Conservation (phyloP, 2,797 vertebrate genomes). For the Gastrophryne carolinensis region DNA sequence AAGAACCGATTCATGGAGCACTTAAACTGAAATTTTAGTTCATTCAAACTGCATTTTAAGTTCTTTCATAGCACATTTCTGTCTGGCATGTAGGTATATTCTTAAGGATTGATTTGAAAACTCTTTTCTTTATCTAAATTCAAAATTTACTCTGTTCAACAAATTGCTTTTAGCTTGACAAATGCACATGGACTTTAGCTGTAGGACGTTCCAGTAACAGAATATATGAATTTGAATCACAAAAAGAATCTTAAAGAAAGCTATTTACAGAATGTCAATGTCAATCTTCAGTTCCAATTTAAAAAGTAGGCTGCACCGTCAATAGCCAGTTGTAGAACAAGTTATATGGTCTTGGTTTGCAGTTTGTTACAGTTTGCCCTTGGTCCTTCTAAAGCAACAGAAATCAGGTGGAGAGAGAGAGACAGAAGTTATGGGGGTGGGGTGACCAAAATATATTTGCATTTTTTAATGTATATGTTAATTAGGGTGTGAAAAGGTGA, state of each 20-base stretch:
- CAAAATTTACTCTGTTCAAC: neutral
- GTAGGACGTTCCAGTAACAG: neutral
- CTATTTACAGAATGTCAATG: neutral
- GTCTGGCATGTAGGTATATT: too few relatives aligned
- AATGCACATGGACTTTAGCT: neutral
- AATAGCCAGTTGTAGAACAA: neutral
- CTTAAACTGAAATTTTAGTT: too few relatives aligned
- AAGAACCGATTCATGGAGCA: too few relatives aligned
- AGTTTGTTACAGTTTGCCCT: constrained; percentile 6
- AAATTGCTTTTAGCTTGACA: neutral
- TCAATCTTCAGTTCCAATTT: neutral
- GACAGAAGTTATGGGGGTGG: constrained; percentile 29
- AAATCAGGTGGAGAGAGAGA: neutral
- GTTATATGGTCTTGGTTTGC: neutral
- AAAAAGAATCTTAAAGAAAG: neutral
- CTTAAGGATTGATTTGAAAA: neutral
- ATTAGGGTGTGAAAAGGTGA: neutral
- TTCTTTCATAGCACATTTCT: too few relatives aligned
- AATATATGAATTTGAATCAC: neutral
- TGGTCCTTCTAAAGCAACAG: neutral
- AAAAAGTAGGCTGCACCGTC: neutral
- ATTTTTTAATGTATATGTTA: constrained; percentile 40
- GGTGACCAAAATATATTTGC: neutral
- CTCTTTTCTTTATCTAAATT: neutral
- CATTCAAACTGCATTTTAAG: too few relatives aligned